These are phyloP conservation scores for Helleia helle DNA, from an alignment of 2,888 invertebrate genomes.

Conservation along the genomic window DNA sequence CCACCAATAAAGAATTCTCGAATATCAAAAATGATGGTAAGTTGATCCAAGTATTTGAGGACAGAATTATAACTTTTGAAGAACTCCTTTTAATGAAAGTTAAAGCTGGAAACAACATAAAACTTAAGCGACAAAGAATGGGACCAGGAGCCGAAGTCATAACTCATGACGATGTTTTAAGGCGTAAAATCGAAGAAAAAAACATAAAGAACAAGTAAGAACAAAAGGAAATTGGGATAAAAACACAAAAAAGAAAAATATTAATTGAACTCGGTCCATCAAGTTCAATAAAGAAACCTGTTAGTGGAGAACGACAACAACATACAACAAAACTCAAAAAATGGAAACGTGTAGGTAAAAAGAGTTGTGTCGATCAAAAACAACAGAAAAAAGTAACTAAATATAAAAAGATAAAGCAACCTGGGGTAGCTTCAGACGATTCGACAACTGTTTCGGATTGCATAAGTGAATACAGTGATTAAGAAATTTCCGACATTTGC, in stretches of 20 bases:
- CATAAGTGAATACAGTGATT: not conserved
- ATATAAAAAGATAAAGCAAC: not conserved
- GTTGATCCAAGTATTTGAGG: conserved; percentile 11
- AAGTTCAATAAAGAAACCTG: not conserved
- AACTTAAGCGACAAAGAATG: conserved; percentile 13
- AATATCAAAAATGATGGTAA: not conserved
- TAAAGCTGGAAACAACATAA: conserved; percentile 10
- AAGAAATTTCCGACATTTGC: not conserved
- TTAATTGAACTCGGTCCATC: not conserved
- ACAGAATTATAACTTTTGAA: conserved; percentile 19
- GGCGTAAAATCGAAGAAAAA: conserved; percentile 9
- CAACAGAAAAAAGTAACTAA: not conserved
- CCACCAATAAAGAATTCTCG: not conserved
- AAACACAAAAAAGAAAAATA: not conserved
- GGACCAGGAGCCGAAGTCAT: conserved; percentile 17
- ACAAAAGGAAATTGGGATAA: not conserved
- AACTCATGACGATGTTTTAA: conserved; percentile 15
- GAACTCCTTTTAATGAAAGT: conserved; percentile 18
- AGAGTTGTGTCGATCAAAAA: not conserved
- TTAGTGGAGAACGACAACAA: not conserved
- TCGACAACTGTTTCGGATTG: not conserved
- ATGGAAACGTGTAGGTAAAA: not conserved
- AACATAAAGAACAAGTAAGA: conserved; percentile 10
- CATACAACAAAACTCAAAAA: no score
- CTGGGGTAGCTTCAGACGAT: not conserved